Percentiles rank a stretch among this genome's conserved stretches.
Conservation (phyloP, 2,113 vertebrate species). For the Sus scrofa region T2T-Sscrofa CM000825.6:44761501-44762000, state of each 20-base stretch:
- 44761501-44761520: too few species aligned
- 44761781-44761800: not conserved
- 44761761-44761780: slow-evolving; percentile 40
- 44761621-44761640: slow-evolving; percentile 49
- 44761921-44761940: slow-evolving; percentile 18
- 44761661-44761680: not conserved
- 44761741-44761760: not conserved
- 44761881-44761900: not conserved
- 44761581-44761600: too few species aligned
- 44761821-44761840: not conserved
- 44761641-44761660: slow-evolving; percentile 63
- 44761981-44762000: not conserved
- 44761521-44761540: too few species aligned
- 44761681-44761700: slow-evolving; percentile 23
- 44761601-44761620: too few species aligned
- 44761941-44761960: not conserved
- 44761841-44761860: not conserved
- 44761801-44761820: slow-evolving; percentile 16
- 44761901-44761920: slow-evolving; percentile 8
- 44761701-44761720: slow-evolving; percentile 34
- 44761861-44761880: not conserved
- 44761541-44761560: too few species aligned
- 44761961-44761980: not conserved
- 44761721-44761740: slow-evolving; percentile 30
- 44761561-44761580: too few species aligned